Conservation (phyloP, 2,113 vertebrate genomes). For the Cheilinus undulatus region DNA sequence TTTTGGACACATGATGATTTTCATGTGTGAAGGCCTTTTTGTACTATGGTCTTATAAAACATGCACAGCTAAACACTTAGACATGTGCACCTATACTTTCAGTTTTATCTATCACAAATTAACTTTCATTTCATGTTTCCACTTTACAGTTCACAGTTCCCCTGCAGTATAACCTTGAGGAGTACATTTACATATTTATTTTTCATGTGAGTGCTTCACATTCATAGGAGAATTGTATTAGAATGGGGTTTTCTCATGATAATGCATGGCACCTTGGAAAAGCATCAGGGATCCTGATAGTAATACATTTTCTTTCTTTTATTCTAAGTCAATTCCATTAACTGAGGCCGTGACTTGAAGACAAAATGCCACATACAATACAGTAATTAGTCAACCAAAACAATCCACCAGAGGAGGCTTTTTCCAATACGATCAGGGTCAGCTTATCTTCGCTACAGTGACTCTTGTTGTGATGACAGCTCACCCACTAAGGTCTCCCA, state of each 20-base stretch:
- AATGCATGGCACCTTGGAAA: neutral
- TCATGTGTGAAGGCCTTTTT: conserved; percentile 14
- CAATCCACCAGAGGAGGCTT: conserved; percentile 27
- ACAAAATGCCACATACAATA: conserved; percentile 18
- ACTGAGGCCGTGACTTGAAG: neutral
- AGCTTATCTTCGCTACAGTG: conserved; percentile 36
- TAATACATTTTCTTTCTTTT: neutral
- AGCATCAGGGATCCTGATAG: neutral
- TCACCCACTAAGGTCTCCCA: conserved; percentile 62
- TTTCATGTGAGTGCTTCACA: neutral
- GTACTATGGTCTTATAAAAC: too few relatives aligned
- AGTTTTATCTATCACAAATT: conserved; percentile 16
- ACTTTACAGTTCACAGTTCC: neutral
- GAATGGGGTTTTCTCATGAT: neutral
- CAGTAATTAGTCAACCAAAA: conserved; percentile 25
- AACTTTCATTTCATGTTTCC: neutral
- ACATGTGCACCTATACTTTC: neutral
- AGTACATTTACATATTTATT: conserved; percentile 12
- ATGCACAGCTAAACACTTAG: too few relatives aligned
- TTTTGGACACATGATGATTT: conserved; percentile 24
- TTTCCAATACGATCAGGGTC: conserved; percentile 49
- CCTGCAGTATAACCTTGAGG: neutral
- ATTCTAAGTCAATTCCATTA: conserved; percentile 33
- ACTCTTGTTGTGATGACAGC: conserved; percentile 60
- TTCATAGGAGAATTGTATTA: neutral